phyloP scores from a whole-genome alignment of 2,113 vertebrate genomes.

The Pterocles gutturalis region DNA sequence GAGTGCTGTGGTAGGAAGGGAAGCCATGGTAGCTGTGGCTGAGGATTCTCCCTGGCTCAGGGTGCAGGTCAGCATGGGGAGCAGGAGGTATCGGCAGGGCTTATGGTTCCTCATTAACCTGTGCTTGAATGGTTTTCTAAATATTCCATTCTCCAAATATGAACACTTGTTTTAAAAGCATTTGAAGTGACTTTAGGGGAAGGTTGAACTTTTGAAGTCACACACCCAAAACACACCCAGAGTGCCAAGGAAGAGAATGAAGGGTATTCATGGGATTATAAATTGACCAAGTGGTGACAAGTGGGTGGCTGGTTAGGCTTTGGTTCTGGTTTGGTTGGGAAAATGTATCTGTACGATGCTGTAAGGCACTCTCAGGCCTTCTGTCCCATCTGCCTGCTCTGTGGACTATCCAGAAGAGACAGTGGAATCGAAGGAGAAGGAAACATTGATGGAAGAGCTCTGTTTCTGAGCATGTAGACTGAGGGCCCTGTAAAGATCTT shows the following conservation, averaged over 20 bases:
- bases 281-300: not conserved
- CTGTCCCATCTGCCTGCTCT: not conserved
- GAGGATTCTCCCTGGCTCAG: not conserved
- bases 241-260: not conserved
- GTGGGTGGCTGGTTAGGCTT: not conserved
- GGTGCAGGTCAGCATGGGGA: not conserved
- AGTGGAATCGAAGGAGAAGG: not conserved
- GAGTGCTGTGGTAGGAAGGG: not conserved
- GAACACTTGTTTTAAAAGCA: not conserved
- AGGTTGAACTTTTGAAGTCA: rapidly evolving
- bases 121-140: rapidly evolving
- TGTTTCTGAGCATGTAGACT: not conserved
- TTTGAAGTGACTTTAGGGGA: not conserved
- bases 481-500: not conserved
- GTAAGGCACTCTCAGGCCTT: not conserved
- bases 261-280: not conserved
- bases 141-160: not conserved
- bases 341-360: not conserved
- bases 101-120: not conserved
- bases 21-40: rapidly evolving
- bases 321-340: not conserved
- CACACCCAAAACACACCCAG: not conserved
- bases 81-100: not conserved
- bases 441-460: not conserved
- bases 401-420: not conserved